Base-by-base conservation (phyloP, 2,797 vertebrate species). In the Microchirus variegatus region DNA sequence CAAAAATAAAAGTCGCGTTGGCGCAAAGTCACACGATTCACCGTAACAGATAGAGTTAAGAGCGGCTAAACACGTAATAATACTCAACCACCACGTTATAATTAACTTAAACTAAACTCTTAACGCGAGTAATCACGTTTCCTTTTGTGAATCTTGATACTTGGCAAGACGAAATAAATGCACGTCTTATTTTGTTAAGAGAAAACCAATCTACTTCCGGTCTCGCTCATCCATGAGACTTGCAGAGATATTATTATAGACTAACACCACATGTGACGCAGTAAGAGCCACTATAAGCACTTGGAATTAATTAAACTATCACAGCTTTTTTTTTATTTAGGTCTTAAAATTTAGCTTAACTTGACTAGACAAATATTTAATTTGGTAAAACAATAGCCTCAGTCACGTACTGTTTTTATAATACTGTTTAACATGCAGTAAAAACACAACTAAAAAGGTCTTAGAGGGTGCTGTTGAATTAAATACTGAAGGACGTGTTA, bases 1-100 rank as follows among this genome's bases (percentile, higher is more conserved):
- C 0, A 3, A 78, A 61, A 85, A 70, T 80, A 80, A 84, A 80
- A 70, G 13, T 19, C n/a, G 1, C 5, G 2, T 17, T 13, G 1
- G 5, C 4, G 3, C 17, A 19, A 50, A 63, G 11, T 73, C 31
- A 77, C 63, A 40, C 1, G 36, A 9, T 1, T 15, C 2, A 0
- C 0, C 18, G 14, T 3, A 1, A 2, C 10, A 3, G 13, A 44
- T 9, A 44, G 1, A 3, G 16, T 44, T 1, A 17, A 10, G 15
- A 17, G 43, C 9, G n/a, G 43, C 9, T 17, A 9, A 17, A 10
- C n/a, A 17, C 8, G 18, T 18, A 18, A 12, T 12, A 18, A 11
- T 45, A 44, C 9, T 17, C 6, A 44, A n/a, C 14, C 17, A 9
- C n/a, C 9, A 16, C n/a, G n/a, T 44, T 44, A 16, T 10, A 44